phyloP scores from a whole-genome alignment of 2,888 invertebrate species.

The Onchidella celtica region DNA sequence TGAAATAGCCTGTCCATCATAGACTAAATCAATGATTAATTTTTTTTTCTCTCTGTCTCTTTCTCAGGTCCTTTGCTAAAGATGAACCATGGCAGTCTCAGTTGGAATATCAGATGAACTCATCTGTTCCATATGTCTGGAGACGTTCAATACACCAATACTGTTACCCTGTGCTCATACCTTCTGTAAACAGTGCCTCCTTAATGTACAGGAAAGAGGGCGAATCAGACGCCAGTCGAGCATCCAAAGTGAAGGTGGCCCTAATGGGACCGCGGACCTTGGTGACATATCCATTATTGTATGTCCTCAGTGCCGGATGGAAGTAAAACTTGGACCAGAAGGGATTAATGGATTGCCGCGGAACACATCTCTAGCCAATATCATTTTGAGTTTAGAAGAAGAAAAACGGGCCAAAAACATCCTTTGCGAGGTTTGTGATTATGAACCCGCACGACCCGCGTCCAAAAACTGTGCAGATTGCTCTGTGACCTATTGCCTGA shows the following conservation, averaged over 20 bases:
- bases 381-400: constrained; percentile 53
- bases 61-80: constrained; percentile 15
- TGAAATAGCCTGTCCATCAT: no score
- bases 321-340: constrained; percentile 46
- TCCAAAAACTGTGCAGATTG: constrained; percentile 52
- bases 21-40: no score
- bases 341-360: constrained; percentile 50
- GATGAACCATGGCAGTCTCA: constrained; percentile 48
- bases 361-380: constrained; percentile 52
- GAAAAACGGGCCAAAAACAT: constrained; percentile 34
- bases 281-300: neutral
- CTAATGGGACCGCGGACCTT: neutral
- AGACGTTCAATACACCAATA: constrained; percentile 51
- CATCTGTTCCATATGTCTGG: constrained; percentile 54
- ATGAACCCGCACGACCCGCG: constrained; percentile 48
- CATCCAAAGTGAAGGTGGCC: neutral
- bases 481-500: constrained; percentile 48
- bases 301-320: constrained; percentile 50
- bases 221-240: constrained; percentile 26
- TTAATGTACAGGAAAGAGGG: constrained; percentile 45
- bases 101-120: constrained; percentile 51
- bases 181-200: constrained; percentile 53
- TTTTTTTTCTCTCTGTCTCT: no score
- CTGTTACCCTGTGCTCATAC: constrained; percentile 54
- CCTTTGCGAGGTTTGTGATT: constrained; percentile 53